These are phyloP conservation scores for Pyxicephalus adspersus DNA, from an alignment of 2,113 vertebrate genomes.

Conservation along the genomic window DNA sequence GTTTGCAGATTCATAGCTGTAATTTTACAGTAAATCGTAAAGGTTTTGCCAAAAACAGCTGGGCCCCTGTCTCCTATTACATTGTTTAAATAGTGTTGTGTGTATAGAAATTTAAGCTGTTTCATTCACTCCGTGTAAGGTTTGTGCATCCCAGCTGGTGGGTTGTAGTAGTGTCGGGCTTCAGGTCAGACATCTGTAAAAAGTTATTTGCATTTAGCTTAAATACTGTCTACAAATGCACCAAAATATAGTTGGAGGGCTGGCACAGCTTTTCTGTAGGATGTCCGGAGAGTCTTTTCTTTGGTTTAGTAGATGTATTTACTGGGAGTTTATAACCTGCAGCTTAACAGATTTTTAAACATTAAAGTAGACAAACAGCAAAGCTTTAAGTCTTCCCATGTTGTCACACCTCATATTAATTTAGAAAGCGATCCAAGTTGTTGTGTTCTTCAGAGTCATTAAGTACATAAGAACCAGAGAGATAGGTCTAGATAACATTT, in stretches of 20 bases:
- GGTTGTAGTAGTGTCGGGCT: constrained; percentile 12
- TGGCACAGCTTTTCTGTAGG: neutral
- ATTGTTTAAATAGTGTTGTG: constrained; percentile 30
- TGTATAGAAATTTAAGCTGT: constrained; percentile 12
- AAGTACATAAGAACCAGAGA: no score
- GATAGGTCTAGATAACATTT: no score
- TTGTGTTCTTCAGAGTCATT: no score
- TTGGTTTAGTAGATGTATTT: no score
- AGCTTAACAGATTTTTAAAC: no score
- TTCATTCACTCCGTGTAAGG: constrained; percentile 11
- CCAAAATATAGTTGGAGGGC: neutral
- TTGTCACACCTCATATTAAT: no score
- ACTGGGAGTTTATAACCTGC: no score
- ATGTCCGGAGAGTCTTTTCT: neutral
- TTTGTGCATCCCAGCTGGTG: constrained; percentile 25
- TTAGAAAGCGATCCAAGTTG: no score
- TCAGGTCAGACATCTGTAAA: neutral
- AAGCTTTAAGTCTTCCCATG: no score
- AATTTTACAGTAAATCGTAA: neutral
- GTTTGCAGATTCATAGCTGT: no score
- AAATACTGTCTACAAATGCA: neutral
- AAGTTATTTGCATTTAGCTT: neutral
- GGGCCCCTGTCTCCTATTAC: constrained; percentile 25
- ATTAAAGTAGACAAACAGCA: no score
- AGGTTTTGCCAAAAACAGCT: constrained; percentile 1